These are phyloP conservation scores for Cetonia aurata DNA, from an alignment of 2,888 invertebrate genomes.

Conservation along the genomic window DNA sequence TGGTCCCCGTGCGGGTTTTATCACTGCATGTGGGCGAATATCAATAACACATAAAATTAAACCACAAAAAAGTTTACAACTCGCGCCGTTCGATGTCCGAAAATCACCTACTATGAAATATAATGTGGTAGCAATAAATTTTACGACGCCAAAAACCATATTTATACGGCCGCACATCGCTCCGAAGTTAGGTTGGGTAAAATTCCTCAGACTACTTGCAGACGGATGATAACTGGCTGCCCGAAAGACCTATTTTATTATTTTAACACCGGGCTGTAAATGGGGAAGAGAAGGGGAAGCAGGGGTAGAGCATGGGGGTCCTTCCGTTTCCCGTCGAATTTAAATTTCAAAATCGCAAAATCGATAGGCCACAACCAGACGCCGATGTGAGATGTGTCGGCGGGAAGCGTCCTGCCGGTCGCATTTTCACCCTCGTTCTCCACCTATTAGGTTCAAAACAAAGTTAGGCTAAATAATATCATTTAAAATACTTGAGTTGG, in stretches of 20 bases:
- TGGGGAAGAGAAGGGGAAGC: not conserved
- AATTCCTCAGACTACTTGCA: not conserved
- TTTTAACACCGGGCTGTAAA: slow-evolving; percentile 25
- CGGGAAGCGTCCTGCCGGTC: not conserved
- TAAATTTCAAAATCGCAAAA: slow-evolving; percentile 41
- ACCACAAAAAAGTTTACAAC: too few species aligned
- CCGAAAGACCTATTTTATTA: slow-evolving; percentile 18
- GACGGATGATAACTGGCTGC: not conserved
- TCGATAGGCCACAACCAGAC: slow-evolving; percentile 27
- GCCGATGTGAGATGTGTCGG: slow-evolving; percentile 3
- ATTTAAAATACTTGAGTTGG: slow-evolving; percentile 11
- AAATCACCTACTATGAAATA: too few species aligned
- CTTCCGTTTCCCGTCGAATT: slow-evolving; percentile 24
- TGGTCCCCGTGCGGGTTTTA: too few species aligned
- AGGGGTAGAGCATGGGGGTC: not conserved
- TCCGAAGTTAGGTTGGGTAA: not conserved
- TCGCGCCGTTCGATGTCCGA: too few species aligned
- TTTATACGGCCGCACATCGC: not conserved
- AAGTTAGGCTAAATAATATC: slow-evolving; percentile 14
- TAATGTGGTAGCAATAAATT: slow-evolving; percentile 1
- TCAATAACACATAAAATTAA: too few species aligned
- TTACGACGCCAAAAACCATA: not conserved
- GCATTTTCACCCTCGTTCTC: not conserved
- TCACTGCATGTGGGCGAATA: too few species aligned
- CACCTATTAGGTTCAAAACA: slow-evolving; percentile 3